Evolutionary conservation across 2,888 invertebrate genomes (phyloP).

Genomic region (Eremobia ochroleuca): DNA sequence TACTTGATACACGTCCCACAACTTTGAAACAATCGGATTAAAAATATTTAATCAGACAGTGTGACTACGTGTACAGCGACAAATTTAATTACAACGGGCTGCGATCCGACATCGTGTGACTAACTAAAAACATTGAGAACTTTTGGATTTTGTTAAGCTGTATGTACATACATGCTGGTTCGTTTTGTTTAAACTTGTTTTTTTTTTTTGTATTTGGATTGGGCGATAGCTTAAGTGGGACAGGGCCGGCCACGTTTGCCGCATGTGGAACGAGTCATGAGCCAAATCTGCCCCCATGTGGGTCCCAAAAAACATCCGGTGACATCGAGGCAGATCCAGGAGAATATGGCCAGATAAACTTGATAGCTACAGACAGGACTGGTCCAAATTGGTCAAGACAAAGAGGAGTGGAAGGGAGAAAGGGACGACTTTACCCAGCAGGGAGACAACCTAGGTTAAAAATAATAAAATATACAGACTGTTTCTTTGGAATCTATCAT

Average conservation of each 20-base stretch:
- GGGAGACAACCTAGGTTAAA: too few species aligned
- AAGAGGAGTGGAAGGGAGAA: too few species aligned
- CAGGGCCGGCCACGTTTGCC: neutral
- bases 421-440: too few species aligned
- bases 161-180: constrained; percentile 24
- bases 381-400: too few species aligned
- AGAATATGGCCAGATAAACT: too few species aligned
- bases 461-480: neutral
- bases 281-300: too few species aligned
- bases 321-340: too few species aligned
- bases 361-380: too few species aligned
- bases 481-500: neutral
- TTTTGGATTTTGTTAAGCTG: constrained; percentile 50
- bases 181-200: neutral
- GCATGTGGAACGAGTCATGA: too few species aligned
- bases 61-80: constrained; percentile 59
- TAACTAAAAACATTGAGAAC: constrained; percentile 57
- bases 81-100: constrained; percentile 69
- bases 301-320: too few species aligned
- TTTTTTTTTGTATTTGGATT: neutral
- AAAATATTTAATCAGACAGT: constrained; percentile 68
- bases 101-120: constrained; percentile 34
- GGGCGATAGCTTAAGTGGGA: neutral
- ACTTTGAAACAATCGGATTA: constrained; percentile 58
- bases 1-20: constrained; percentile 31